Evolutionary conservation across 2,113 vertebrate species (phyloP), one percentile per base, ranked within the genome.

Genomic region (Alouatta palliata): DNA sequence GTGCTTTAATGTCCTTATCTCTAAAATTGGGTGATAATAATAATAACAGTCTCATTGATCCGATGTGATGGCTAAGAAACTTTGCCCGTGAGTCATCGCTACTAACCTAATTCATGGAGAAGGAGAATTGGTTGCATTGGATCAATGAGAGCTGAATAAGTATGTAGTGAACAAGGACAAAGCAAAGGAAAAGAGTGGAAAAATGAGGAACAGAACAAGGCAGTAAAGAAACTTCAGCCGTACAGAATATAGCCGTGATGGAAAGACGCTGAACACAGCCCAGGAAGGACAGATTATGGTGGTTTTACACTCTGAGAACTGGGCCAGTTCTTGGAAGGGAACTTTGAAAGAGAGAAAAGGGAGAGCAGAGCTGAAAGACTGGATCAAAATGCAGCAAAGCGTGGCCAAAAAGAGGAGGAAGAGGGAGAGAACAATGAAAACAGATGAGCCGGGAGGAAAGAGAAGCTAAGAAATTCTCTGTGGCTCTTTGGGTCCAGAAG

Each of bases 1-100:
- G 35, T 87, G 35, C 37, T 92, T 96, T 95, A 83, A 81, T 47
- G 88, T 94, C 8, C 11, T 88, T 85, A 17, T 77, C 79, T 71
- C 25, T 89, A 91, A 88, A 93, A 94, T 76, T 80, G 70, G 35
- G 6, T 86, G 45, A 52, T 76, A 25, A 80, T 90, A 92, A 87
- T 76, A 83, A 82, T 8, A 32, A 56, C 23, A 68, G n/a, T 23
- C 12, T 77, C 25, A 64, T 19, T 70, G 70, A 27, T 79, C 89
- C 89, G 47, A 93, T 23, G 0, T 37, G 54, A 75, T 70, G 40
- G 11, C 40, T 13, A 81, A 87, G 27, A 82, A 37, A 77, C 32
- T 89, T 94, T 73, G 43, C 21, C 7, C 3, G 6, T 54, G 58
- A 91, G 32, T 61, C 76, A 91, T 90, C 27, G 23, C 12, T 83